Evolutionary conservation across 2,888 invertebrate species (phyloP), one percentile per base, ranked within the genome.

Genomic region (Leptarthrus brevirostris): DNA sequence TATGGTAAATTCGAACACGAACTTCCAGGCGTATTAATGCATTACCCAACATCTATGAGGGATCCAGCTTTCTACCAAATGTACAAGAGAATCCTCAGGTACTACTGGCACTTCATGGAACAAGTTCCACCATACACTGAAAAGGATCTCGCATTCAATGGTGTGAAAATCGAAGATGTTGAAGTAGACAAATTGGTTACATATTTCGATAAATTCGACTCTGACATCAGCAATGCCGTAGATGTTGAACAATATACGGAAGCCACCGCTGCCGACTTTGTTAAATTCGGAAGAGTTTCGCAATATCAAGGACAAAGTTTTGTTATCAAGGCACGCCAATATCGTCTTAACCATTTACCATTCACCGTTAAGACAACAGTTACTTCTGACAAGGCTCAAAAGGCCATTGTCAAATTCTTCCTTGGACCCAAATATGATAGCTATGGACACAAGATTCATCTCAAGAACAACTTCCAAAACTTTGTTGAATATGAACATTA

Each of bases 11-110:
- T 81, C 26, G 79, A 80, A 0, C 80, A 81, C 61, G 78, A 78
- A 4, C 78, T 83, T 34, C 84, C 84, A 5, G 80, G 80, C 12
- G 86, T 88, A 2, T 83, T 92, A 74, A 89, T 91, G 81, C 86
- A 87, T 75, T 90, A 89, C 82, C 88, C 89, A 78, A 91, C 92
- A 10, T 88, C 90, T 56, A 84, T 91, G 61, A 90, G 92, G 74
- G 93, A 93, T 80, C 93, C 93, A 6, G 87, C 90, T 16, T 92
- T 92, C 87, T 93, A 89, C 82, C 88, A 89, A 79, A 84, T 92
- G 58, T 90, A 89, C 81, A 90, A 91, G 82, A 88, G 88, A 34
- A 84, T 92, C 69, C 79, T 88, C 18, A 82, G 86, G 73, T 86
- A 87, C 77, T 87, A 90, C 80, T 84, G 87, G 79, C 44, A 26